Percentiles rank a stretch among this genome's conserved stretches.
Conservation (phyloP, 2,888 invertebrate species). For the Spisula subtruncata region DNA sequence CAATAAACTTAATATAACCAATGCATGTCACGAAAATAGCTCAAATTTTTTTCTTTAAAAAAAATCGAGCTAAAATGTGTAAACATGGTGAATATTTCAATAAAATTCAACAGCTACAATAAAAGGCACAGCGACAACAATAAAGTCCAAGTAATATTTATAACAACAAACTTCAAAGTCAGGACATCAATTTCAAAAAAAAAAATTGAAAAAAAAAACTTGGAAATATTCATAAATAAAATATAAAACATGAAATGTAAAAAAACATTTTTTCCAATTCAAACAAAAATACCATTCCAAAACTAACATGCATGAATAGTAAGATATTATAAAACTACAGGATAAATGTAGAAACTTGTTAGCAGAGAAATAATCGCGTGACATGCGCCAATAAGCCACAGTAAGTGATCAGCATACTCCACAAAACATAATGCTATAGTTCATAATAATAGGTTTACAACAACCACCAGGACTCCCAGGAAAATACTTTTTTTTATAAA, state of each 20-base stretch:
- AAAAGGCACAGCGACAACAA: constrained; percentile 14
- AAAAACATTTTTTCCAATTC: no score
- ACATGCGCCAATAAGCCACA: background rate
- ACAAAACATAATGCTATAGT: background rate
- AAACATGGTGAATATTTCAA: background rate
- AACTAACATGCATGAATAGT: constrained; percentile 2
- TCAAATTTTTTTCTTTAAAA: no score
- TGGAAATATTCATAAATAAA: background rate
- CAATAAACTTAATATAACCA: no score
- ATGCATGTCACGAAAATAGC: no score
- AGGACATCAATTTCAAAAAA: constrained; percentile 36
- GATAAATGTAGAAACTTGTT: background rate
- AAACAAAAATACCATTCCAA: background rate
- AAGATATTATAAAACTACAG: background rate
- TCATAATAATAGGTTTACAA: background rate
- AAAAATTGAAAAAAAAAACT: background rate
- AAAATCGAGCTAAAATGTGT: no score
- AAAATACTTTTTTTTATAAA: no score
- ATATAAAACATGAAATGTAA: no score
- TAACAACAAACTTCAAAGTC: constrained; percentile 40
- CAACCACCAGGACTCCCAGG: constrained; percentile 1
- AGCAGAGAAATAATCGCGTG: background rate
- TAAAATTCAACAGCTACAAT: background rate
- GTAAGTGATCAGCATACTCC: background rate
- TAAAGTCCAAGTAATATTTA: background rate